These are phyloP conservation scores for Sclerodermus sp. DNA, from an alignment of 2,888 invertebrate species.

Conservation along the genomic window DNA sequence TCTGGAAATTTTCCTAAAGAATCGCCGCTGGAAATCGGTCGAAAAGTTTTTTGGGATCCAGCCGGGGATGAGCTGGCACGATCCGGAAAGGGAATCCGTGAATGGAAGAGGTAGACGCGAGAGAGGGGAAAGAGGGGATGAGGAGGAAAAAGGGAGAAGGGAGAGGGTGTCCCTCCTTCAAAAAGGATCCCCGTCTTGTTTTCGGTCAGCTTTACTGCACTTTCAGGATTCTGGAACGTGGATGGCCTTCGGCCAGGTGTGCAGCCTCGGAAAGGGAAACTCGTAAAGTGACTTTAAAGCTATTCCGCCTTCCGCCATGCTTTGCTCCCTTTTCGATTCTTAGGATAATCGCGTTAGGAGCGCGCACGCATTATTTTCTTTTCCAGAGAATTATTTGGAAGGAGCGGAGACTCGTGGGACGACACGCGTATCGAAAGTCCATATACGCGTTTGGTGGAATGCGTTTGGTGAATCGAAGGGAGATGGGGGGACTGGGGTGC, in stretches of 20 bases:
- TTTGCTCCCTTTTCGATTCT: too few relatives aligned
- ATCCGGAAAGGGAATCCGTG: conserved; percentile 9
- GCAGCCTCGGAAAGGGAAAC: conserved; percentile 38
- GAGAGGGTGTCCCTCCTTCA: conserved; percentile 22
- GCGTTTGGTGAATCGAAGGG: too few relatives aligned
- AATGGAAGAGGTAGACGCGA: conserved; percentile 5
- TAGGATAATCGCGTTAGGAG: too few relatives aligned
- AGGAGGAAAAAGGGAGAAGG: conserved; percentile 19
- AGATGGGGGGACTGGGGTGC: too few relatives aligned
- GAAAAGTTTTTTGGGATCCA: conserved; percentile 6
- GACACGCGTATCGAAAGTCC: too few relatives aligned
- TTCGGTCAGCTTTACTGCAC: conserved; percentile 47
- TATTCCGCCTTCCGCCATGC: conserved; percentile 24
- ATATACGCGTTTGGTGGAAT: too few relatives aligned
- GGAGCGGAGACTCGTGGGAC: too few relatives aligned
- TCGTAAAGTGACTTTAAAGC: conserved; percentile 39
- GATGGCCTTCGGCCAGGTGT: conserved; percentile 49
- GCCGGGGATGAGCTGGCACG: conserved; percentile 19
- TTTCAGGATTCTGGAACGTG: conserved; percentile 41
- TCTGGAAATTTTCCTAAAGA: too few relatives aligned
- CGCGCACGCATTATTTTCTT: not conserved
- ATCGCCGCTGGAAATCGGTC: too few relatives aligned
- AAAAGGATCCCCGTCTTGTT: conserved; percentile 29
- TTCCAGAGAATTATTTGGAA: not conserved
- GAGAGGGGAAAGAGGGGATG: conserved; percentile 5